Evolutionary conservation across 2,888 invertebrate species (phyloP).

Genomic region (Athrips mouffetella): DNA sequence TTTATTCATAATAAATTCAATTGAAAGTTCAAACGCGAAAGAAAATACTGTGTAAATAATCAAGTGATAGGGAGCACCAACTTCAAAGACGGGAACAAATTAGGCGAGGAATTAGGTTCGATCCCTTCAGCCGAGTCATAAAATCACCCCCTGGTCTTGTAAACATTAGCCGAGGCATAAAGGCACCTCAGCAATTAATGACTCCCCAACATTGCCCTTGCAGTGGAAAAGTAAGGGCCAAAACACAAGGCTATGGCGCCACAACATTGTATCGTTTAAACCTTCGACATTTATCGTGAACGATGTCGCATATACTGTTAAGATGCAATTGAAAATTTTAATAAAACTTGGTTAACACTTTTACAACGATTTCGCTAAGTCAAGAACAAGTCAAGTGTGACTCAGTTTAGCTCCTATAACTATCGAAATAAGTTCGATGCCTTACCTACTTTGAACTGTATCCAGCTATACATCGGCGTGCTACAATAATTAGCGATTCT

Average conservation of each 20-base stretch:
- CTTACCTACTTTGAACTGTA: too few species aligned
- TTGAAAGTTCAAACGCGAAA: too few species aligned
- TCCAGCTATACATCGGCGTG: too few species aligned
- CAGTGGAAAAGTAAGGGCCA: background rate
- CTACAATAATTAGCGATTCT: too few species aligned
- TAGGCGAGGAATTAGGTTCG: background rate
- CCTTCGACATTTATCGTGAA: too few species aligned
- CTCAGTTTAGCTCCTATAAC: too few species aligned
- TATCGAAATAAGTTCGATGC: too few species aligned
- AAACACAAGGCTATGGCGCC: too few species aligned
- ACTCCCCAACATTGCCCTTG: background rate
- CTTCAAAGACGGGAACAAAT: background rate
- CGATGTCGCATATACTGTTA: too few species aligned
- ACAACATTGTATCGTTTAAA: too few species aligned
- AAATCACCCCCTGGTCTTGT: slow-evolving; percentile 1
- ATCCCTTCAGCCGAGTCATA: background rate
- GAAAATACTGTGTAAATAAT: background rate
- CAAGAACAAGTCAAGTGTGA: too few species aligned
- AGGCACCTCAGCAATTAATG: slow-evolving; percentile 18
- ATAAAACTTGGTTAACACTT: background rate
- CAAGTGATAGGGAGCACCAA: background rate
- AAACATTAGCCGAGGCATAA: slow-evolving; percentile 16
- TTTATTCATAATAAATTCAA: too few species aligned
- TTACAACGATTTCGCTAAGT: background rate
- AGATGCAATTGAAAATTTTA: background rate